Evolutionary conservation across 1,140 invertebrate genomes (phyloP), one percentile per base, ranked within the genome.

Genomic region (Globodera rostochiensis): DNA sequence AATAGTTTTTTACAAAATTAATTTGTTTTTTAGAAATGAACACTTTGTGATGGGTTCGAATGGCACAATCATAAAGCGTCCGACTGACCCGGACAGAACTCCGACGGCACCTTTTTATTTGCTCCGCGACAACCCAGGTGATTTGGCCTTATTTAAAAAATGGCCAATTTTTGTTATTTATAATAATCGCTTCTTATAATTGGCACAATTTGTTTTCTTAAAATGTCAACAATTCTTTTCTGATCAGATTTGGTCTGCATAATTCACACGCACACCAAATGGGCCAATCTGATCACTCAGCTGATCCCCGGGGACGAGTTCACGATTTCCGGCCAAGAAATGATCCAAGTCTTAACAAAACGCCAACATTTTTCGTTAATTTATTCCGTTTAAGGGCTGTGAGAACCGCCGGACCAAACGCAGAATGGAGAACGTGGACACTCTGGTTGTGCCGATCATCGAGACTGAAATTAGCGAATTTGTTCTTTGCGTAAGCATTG

Each of bases 391-490:
- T 70, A 19, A 70, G 67, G 95, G 95, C 46, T 94, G 96, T 80
- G 93, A 93, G 88, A 95, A 91, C 81, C 88, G 86, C 15, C 84
- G 80, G 46, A 85, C 85, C 11, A 93, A 93, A 57, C 92, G 93
- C 47, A 93, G 94, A 89, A 93, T 95, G 80, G 92, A 94, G 74
- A 98, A 95, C 89, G 94, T 98, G 90, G 96, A 98, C 87, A 93
- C 94, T 87, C 90, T 99, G 21, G 91, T 96, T 0, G 94, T 99
- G 1, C 97, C 97, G 0, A 98, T 99, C 45, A 96, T 99, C 88
- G 96, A 98, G 91, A 98, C 98, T 89, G 97, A 96, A 57, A 94
- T 94, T 0, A 94, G 94, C 87, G 97, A 99, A 91, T 92, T 93
- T 88, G 96, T 98, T 91, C 91, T 99, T 73, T 67, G 76, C 47